Base-by-base conservation (phyloP, 2,888 invertebrate species). In the Drosophila ochracea region DNA sequence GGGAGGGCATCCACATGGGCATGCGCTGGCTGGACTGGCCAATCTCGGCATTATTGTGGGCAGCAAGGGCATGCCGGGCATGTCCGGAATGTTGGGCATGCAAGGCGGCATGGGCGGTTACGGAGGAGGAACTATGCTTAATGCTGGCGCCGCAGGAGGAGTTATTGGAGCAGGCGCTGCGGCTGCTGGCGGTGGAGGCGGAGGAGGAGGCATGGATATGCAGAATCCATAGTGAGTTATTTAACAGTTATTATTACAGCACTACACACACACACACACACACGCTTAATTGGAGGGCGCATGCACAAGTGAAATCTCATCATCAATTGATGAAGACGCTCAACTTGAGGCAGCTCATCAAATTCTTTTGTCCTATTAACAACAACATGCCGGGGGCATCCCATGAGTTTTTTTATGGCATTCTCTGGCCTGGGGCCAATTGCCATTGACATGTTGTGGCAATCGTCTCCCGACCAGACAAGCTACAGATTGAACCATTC, bases 11-110 rank as follows among this genome's bases (percentile, higher is more conserved):
- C 50, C 65, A 33, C 91, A 90, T 58, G 92, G 92, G 52, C 92
- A 92, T 71, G 84, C 87, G 10, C 57, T 92, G 65, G 83, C 92
- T 2, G 91, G 92, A 13, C 69, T 92, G 72, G 91, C 91, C 16
- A 87, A 84, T 62, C 70, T 92, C 61, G 92, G 92, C 50, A 91
- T 92, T 35, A 82, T 90, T 39, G 83, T 91, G 60, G 84, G 83
- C 52, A 68, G 53, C 65, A 87, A 89, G 43, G 84, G 82, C 50
- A 39, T 84, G 63, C 47, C 59, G 9, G 74, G 78, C 58, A 21
- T 73, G 63, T 49, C 62, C 11, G 68, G 61, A 21, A 21, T 73
- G 54, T 7, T 77, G 25, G 79, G 78, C n/a, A 76, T 73, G 67
- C 65, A 70, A 53, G 76, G 77, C 39, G 68, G 79, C 43, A 39